These are phyloP conservation scores for Halcyon leucocephala DNA, from an alignment of 2,797 vertebrate genomes.

Conservation along the genomic window DNA sequence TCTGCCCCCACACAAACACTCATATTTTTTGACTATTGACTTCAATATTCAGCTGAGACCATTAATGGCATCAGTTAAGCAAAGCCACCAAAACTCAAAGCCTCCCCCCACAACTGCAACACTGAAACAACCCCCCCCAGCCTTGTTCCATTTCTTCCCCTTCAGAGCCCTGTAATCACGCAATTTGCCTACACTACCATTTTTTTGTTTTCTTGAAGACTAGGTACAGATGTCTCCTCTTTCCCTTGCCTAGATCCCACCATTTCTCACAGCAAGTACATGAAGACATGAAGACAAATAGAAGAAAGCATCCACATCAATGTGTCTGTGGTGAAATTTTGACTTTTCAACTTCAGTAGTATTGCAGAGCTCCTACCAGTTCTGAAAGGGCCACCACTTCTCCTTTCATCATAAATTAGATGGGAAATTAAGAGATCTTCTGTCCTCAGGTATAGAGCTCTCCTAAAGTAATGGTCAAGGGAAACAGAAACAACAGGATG, in stretches of 20 bases:
- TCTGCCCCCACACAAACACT: neutral
- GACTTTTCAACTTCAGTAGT: neutral
- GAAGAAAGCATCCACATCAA: neutral
- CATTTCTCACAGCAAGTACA: neutral
- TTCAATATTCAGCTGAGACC: neutral
- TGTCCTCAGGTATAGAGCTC: neutral
- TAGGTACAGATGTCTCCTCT: neutral
- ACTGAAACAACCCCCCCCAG: fast-evolving
- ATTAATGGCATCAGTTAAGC: neutral
- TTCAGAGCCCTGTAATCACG: neutral
- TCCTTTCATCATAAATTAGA: neutral
- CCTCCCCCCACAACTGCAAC: neutral
- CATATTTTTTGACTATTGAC: neutral
- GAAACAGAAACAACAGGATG: neutral
- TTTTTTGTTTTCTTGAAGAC: neutral
- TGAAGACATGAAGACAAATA: neutral
- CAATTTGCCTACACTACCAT: neutral
- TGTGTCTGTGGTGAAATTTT: fast-evolving
- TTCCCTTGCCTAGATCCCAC: neutral
- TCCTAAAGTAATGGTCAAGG: neutral
- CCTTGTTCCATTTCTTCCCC: neutral
- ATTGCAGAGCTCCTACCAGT: neutral
- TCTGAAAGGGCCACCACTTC: neutral
- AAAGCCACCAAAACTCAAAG: neutral
- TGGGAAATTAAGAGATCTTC: neutral